Conservation (phyloP, 2,797 vertebrate species). For the Scolopax rusticola region DNA sequence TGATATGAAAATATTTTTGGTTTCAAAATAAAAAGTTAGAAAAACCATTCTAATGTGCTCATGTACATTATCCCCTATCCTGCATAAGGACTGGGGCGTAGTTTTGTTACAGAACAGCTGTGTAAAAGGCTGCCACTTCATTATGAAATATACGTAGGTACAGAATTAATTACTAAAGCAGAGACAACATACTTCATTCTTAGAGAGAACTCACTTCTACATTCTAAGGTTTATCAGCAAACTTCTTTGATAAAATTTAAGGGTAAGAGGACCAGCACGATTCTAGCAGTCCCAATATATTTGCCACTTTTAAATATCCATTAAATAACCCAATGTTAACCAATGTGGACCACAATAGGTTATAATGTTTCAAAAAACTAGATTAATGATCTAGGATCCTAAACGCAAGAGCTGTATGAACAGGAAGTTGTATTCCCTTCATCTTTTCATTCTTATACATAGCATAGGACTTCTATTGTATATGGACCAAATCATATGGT, state of each 20-base stretch:
- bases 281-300: background rate
- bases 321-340: background rate
- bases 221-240: background rate
- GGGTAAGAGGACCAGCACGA: background rate
- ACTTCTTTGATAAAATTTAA: background rate
- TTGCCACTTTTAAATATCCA: background rate
- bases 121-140: constrained; percentile 1
- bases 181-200: background rate
- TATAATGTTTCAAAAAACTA: background rate
- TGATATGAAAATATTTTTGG: background rate
- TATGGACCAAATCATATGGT: background rate
- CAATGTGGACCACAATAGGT: background rate
- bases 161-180: constrained; percentile 45
- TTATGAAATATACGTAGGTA: constrained; percentile 28
- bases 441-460: background rate
- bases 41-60: background rate
- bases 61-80: background rate
- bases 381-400: background rate
- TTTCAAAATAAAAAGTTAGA: background rate
- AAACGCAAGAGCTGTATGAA: background rate
- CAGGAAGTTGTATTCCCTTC: background rate
- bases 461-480: background rate
- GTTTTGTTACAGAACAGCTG: background rate
- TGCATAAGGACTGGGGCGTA: background rate
- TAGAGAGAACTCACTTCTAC: background rate